A percentile compares a stretch with the other conserved stretches of the same genome.
phyloP scores from a whole-genome alignment of 1,140 invertebrate species.

The Drosophila burlai region DNA sequence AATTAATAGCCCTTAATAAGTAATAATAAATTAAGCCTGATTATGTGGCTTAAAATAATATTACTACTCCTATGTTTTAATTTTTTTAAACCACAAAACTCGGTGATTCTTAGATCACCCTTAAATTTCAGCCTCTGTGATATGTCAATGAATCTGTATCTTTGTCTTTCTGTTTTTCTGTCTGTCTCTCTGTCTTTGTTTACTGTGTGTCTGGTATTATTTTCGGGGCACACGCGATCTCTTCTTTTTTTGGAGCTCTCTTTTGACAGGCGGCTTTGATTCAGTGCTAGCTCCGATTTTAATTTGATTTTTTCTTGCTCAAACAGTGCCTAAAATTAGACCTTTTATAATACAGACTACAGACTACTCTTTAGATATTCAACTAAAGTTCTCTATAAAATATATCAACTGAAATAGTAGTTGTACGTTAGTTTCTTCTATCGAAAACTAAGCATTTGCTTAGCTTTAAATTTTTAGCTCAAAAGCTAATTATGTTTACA shows the following conservation, averaged over 20 bases:
- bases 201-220: slow-evolving; percentile 1
- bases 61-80: too few relatives aligned
- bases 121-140: not conserved
- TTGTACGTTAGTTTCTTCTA: too few relatives aligned
- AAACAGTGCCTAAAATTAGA: not conserved
- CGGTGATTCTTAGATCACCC: not conserved
- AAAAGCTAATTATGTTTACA: not conserved
- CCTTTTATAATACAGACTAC: not conserved
- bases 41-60: too few relatives aligned
- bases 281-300: slow-evolving; percentile 7
- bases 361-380: not conserved
- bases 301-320: not conserved
- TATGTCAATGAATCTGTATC: slow-evolving; percentile 5
- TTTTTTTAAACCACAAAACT: not conserved
- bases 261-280: slow-evolving; percentile 6
- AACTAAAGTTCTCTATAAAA: not conserved
- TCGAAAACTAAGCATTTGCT: too few relatives aligned
- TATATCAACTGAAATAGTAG: not conserved
- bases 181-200: slow-evolving; percentile 1
- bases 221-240: slow-evolving; percentile 23
- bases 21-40: not conserved
- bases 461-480: not conserved
- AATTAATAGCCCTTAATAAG: not conserved
- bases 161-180: not conserved
- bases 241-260: not conserved